Percentiles rank a stretch among this genome's conserved stretches.
Evolutionary conservation across 2,888 invertebrate genomes (phyloP).

Genomic region (Scrobipalpa atriplicella): DNA sequence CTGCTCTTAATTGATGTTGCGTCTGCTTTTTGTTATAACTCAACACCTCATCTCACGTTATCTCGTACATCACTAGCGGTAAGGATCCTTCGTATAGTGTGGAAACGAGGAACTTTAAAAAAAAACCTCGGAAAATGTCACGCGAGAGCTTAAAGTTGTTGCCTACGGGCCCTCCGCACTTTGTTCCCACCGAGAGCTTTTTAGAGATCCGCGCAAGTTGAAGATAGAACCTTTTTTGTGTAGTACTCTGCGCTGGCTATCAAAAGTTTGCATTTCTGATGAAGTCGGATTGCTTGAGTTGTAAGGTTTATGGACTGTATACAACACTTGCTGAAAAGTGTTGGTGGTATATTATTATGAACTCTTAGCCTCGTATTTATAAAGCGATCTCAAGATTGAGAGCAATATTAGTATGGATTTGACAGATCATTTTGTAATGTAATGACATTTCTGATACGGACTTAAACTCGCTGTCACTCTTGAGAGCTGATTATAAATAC

Average conservation of each 20-base stretch:
- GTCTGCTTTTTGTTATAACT: too few species aligned
- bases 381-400: too few species aligned
- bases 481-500: too few species aligned
- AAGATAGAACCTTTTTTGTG: not conserved
- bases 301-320: not conserved
- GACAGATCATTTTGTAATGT: too few species aligned
- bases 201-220: slow-evolving; percentile 13
- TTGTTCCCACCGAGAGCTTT: slow-evolving; percentile 24
- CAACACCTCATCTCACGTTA: not conserved
- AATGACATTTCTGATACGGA: too few species aligned
- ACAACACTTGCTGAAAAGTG: not conserved
- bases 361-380: too few species aligned
- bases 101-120: slow-evolving; percentile 20
- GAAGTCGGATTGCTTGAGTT: slow-evolving; percentile 2
- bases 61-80: not conserved
- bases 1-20: too few species aligned
- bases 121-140: slow-evolving; percentile 25
- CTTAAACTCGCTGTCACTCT: too few species aligned
- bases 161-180: slow-evolving; percentile 33
- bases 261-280: slow-evolving; percentile 4
- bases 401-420: too few species aligned
- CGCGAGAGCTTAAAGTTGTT: slow-evolving; percentile 27
- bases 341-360: too few species aligned
- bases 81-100: not conserved
- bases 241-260: not conserved